Percentiles rank a stretch among this genome's conserved stretches.
These are phyloP conservation scores for Istiophorus platypterus DNA, from an alignment of 2,113 vertebrate species.

Conservation along the genomic window DNA sequence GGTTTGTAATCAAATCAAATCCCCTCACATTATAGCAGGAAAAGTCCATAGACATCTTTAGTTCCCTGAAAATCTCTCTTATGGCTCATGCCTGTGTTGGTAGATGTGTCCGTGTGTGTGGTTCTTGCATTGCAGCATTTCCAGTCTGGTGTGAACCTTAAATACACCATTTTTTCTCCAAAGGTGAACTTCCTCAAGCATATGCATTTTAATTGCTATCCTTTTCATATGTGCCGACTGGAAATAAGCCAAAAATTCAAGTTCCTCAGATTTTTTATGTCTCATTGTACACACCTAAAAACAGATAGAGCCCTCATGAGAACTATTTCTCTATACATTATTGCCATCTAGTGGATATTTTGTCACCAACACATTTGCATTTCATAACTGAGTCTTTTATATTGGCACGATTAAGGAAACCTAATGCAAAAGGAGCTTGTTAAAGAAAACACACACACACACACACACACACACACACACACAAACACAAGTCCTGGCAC, in stretches of 20 bases:
- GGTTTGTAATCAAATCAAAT: not conserved
- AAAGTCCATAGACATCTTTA: not conserved
- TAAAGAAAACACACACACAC: no score
- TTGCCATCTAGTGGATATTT: conserved; percentile 75
- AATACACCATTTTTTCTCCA: conserved; percentile 35
- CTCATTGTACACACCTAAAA: not conserved
- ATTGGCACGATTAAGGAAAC: conserved; percentile 2
- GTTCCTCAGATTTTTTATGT: not conserved
- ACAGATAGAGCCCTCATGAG: not conserved
- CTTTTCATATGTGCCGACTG: conserved; percentile 44
- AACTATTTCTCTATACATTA: conserved; percentile 42
- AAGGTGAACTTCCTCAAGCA: conserved; percentile 51
- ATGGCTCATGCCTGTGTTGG: conserved; percentile 29
- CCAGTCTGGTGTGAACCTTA: conserved; percentile 43
- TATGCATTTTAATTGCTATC: conserved; percentile 47
- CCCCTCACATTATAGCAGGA: conserved; percentile 7
- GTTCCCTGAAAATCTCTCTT: conserved; percentile 14
- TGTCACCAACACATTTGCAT: not conserved
- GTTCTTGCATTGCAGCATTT: conserved; percentile 14
- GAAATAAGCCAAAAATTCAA: conserved; percentile 42
- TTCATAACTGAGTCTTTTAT: not conserved
- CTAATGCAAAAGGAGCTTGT: not conserved
- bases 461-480: no score
- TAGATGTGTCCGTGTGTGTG: not conserved
- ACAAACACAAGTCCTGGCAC: no score